Evolutionary conservation across 2,888 invertebrate genomes (phyloP), one percentile per base, ranked within the genome.

Genomic region (Poecilus cupreus): DNA sequence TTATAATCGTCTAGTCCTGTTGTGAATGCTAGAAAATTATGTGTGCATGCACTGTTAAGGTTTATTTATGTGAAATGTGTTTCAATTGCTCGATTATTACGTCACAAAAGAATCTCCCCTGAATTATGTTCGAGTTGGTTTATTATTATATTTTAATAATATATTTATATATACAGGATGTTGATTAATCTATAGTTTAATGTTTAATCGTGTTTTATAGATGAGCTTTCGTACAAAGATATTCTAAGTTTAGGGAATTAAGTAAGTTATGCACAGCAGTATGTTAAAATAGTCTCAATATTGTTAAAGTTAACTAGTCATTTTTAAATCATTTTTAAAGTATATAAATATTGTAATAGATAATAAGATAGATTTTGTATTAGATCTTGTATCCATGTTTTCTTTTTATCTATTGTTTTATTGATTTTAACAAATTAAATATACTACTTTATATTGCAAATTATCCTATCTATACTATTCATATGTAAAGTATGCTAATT

Each of bases 231-330:
- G 81, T 81, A 81, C 81, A 81, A 81, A 81, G 54, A 81, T 80
- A 37, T 54, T 60, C 32, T 51, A 76, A 60, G 77, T 60, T 74
- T 77, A 57, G 43, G 49, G 16, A 32, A 39, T 60, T 77, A 57
- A 60, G 20, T 74, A 60, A 79, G 72, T 72, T 80, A 16, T 72
- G 80, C 80, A 81, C 75, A 75, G 75, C 64, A 72, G 46, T 70
- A 72, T 64, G 57, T 54, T 81, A 75, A 49, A 37, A 54, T 57
- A 80, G 80, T 72, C 70, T 32, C 57, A 80, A 74, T 18, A 11
- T 80, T 80, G 74, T 81, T 80, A 81, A 81, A 75, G 81, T 81
- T 81, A 81, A 81, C 81, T 81, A 81, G 81, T 81, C 81, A 81
- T 74, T 81, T 74, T 81, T 75, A 81, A 81, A 81, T 81, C 81